Percentiles rank a stretch among this genome's conserved stretches.
phyloP scores from a whole-genome alignment of 2,113 vertebrate species.

The Zosterops lateralis region DNA sequence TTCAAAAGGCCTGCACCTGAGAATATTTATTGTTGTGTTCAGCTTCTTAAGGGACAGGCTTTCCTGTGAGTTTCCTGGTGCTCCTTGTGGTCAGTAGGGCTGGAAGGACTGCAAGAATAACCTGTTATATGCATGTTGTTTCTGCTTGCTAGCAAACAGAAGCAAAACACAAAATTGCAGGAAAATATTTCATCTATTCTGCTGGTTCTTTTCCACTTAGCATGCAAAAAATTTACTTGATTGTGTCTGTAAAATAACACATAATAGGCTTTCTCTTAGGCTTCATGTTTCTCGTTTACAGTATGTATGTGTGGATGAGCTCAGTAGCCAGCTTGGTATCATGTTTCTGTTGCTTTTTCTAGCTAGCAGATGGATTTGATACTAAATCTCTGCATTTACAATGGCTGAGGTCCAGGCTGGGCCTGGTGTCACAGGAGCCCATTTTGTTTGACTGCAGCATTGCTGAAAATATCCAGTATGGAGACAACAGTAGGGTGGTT shows the following conservation, averaged over 20 bases:
- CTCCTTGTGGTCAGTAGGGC: neutral
- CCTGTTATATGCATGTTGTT: neutral
- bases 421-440: constrained; percentile 71
- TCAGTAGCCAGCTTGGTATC: neutral
- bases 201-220: neutral
- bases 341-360: constrained; percentile 35
- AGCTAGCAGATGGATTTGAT: constrained; percentile 69
- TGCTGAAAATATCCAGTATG: constrained; percentile 70
- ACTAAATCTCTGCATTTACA: constrained; percentile 57
- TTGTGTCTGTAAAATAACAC: neutral
- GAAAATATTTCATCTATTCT: neutral
- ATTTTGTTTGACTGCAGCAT: constrained; percentile 70
- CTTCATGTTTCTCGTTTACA: neutral
- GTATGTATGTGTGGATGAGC: neutral
- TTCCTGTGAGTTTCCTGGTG: neutral
- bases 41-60: neutral
- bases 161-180: neutral
- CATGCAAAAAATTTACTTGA: neutral
- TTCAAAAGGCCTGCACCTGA: neutral
- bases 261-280: neutral
- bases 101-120: neutral
- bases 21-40: neutral
- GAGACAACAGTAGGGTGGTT: constrained; percentile 45
- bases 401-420: constrained; percentile 58
- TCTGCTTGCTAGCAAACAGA: neutral